Evolutionary conservation across 1,140 invertebrate genomes (phyloP).

Genomic region (Sweltsa coloradensis): DNA sequence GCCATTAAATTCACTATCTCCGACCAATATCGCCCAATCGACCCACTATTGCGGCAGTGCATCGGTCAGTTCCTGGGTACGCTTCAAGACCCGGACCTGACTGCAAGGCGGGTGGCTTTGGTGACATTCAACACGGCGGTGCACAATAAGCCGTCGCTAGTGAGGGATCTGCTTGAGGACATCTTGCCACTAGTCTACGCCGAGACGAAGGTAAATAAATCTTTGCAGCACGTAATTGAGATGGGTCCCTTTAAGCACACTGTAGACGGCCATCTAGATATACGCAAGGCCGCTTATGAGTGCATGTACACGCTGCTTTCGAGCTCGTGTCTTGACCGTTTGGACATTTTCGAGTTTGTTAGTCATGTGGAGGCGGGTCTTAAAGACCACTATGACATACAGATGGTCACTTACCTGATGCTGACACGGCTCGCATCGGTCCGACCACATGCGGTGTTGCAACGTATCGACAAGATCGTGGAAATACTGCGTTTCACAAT

Average conservation of each 20-base stretch:
- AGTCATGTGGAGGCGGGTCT: conserved; percentile 89
- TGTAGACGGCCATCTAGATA: conserved; percentile 95
- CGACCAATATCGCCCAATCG: conserved; percentile 90
- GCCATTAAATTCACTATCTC: conserved; percentile 97
- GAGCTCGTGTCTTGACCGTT: conserved; percentile 87
- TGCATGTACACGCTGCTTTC: conserved; percentile 99
- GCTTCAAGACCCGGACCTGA: conserved; percentile 81
- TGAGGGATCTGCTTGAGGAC: conserved; percentile 78
- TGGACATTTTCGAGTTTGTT: conserved; percentile 95
- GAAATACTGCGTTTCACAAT: conserved; percentile 87
- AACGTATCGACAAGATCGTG: conserved; percentile 89
- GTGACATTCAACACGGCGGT: conserved; percentile 98
- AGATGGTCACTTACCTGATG: conserved; percentile 98
- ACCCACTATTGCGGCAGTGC: conserved; percentile 70
- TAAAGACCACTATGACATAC: conserved; percentile 97
- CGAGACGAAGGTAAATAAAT: conserved; percentile 94
- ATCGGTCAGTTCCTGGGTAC: conserved; percentile 84
- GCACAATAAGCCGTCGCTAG: conserved; percentile 93
- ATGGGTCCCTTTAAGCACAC: conserved; percentile 99
- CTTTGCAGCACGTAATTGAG: conserved; percentile 95
- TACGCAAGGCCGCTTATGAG: conserved; percentile 96
- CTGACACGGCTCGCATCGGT: conserved; percentile 80
- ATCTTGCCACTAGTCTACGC: conserved; percentile 88
- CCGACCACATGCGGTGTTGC: conserved; percentile 83
- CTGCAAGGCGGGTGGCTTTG: conserved; percentile 88